A percentile compares a stretch with the other conserved stretches of the same genome.
phyloP scores from a whole-genome alignment of 2,113 vertebrate genomes.

The Ammodytes dubius region DNA sequence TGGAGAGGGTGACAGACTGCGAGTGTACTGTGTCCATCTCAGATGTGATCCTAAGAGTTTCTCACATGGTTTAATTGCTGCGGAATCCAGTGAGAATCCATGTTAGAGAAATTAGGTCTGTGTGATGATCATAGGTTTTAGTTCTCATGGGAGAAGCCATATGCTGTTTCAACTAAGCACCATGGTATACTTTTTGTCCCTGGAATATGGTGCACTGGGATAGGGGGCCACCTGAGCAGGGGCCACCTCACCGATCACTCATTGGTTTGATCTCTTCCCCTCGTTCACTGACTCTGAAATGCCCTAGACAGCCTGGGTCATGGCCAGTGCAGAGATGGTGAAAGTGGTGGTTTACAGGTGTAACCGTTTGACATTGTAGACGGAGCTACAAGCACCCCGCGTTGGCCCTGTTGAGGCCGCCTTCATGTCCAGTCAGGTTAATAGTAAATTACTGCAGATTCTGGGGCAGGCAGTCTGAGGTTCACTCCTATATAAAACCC shows the following conservation, averaged over 20 bases:
- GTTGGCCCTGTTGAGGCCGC: conserved; percentile 63
- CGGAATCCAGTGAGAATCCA: conserved; percentile 54
- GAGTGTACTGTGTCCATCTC: conserved; percentile 41
- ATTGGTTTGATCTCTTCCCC: conserved; percentile 43
- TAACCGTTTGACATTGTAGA: conserved; percentile 69
- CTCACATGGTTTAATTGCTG: conserved; percentile 55
- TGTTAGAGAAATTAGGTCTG: conserved; percentile 40
- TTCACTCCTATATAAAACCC: conserved; percentile 84
- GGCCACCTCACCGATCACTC: conserved; percentile 35
- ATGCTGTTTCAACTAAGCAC: background rate
- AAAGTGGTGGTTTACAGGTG: conserved; percentile 78
- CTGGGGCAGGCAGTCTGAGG: conserved; percentile 76
- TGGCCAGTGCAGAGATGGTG: conserved; percentile 53
- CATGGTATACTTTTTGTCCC: conserved; percentile 13
- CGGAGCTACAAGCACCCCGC: conserved; percentile 52
- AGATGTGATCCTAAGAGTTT: conserved; percentile 63
- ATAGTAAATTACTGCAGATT: conserved; percentile 79
- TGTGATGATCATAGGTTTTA: conserved; percentile 45
- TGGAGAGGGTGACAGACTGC: conserved; percentile 29
- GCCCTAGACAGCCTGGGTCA: conserved; percentile 64
- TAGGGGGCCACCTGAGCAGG: background rate
- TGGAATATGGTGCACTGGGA: conserved; percentile 10
- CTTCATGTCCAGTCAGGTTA: conserved; percentile 72
- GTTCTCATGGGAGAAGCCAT: conserved; percentile 21
- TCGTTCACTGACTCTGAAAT: conserved; percentile 50